Conservation (phyloP, 2,888 invertebrate genomes). For the Arge pagana region DNA sequence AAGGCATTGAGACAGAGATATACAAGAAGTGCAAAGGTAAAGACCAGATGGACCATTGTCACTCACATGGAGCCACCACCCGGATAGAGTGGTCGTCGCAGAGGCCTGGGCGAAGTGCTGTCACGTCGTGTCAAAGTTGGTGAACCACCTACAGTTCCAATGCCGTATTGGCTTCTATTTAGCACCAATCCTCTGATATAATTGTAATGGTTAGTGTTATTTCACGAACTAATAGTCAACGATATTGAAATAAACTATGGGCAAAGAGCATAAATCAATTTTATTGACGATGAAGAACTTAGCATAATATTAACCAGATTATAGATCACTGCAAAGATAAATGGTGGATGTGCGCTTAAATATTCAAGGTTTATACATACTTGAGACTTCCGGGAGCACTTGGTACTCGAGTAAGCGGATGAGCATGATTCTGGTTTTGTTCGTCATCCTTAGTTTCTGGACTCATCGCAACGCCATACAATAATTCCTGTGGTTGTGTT, state of each 20-base stretch:
- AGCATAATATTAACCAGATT: background rate
- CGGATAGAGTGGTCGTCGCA: constrained; percentile 53
- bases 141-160: constrained; percentile 46
- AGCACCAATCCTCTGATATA: constrained; percentile 50
- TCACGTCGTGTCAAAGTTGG: constrained; percentile 53
- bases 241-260: no score
- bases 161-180: constrained; percentile 50
- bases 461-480: constrained; percentile 62
- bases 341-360: constrained; percentile 15
- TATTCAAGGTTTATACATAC: constrained; percentile 64
- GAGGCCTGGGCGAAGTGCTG: constrained; percentile 53
- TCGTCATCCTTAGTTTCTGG: constrained; percentile 45
- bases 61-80: constrained; percentile 58
- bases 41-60: constrained; percentile 50
- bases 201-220: background rate
- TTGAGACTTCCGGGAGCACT: constrained; percentile 78
- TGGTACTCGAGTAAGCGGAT: constrained; percentile 67
- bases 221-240: background rate
- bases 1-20: constrained; percentile 47
- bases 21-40: constrained; percentile 47
- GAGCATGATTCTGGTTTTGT: constrained; percentile 51
- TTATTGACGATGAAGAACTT: no score
- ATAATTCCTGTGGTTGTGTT: constrained; percentile 71
- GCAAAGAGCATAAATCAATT: no score
- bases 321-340: constrained; percentile 14